These are phyloP conservation scores for Oopsacas minuta DNA, from an alignment of 37 sponge, comb jelly and placozoan genomes.

Conservation along the genomic window DNA sequence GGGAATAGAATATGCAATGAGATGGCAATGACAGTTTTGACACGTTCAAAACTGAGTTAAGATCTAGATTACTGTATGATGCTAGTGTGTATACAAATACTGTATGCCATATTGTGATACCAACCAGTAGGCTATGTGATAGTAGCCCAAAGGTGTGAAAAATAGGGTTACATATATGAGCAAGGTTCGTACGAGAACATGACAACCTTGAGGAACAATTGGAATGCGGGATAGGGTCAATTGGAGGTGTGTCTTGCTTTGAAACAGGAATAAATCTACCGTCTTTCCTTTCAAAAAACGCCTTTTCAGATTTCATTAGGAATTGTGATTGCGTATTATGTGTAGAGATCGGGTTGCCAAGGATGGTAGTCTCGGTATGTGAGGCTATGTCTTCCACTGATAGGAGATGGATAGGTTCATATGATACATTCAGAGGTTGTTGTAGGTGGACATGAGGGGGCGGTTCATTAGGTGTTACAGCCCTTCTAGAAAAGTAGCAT, in stretches of 20 bases:
- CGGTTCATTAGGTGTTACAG: neutral
- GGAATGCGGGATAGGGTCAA: neutral
- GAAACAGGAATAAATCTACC: neutral
- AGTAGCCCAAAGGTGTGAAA: neutral
- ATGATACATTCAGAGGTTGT: too few species aligned
- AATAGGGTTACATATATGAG: neutral
- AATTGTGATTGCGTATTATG: neutral
- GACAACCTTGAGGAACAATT: neutral
- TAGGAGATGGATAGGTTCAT: neutral
- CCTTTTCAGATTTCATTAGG: neutral
- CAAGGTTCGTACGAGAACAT: neutral
- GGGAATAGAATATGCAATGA: neutral
- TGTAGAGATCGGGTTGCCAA: slow-evolving; percentile 3
- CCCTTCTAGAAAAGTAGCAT: too few species aligned
- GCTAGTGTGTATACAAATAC: neutral
- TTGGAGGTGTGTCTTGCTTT: neutral
- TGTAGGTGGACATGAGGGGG: neutral
- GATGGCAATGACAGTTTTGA: neutral
- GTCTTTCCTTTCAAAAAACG: neutral
- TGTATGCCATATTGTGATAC: neutral
- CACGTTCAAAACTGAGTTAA: neutral
- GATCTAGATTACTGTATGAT: neutral
- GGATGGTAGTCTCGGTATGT: neutral
- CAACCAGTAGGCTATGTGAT: neutral
- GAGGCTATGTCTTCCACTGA: neutral